Conservation (phyloP, 2,113 vertebrate species). For the Merops nubicus region DNA sequence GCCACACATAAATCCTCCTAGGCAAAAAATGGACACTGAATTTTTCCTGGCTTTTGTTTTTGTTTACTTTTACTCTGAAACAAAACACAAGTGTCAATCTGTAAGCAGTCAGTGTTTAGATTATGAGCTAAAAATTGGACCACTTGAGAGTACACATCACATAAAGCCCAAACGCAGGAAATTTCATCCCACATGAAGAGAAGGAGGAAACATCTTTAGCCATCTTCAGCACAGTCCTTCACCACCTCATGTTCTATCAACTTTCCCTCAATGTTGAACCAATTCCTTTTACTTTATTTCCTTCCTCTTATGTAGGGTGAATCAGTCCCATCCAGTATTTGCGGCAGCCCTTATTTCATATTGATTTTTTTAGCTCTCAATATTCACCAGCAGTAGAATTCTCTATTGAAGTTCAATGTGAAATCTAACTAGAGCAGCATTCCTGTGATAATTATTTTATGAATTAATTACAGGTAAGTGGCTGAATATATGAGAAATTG, state of each 20-base stretch:
- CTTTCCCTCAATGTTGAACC: not conserved
- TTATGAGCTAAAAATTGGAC: not conserved
- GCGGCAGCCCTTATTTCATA: slow-evolving; percentile 26
- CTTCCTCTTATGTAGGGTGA: not conserved
- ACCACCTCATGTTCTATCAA: not conserved
- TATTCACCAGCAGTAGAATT: not conserved
- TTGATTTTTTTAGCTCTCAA: slow-evolving; percentile 47
- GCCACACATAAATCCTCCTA: not conserved
- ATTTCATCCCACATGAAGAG: not conserved
- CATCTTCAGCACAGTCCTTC: not conserved
- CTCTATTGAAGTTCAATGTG: not conserved
- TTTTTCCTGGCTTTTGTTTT: not conserved
- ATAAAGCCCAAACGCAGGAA: not conserved
- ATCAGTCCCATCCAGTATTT: slow-evolving; percentile 28
- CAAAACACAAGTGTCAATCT: not conserved
- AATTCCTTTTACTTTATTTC: not conserved
- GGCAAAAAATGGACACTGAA: not conserved
- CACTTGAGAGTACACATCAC: not conserved
- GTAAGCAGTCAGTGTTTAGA: not conserved
- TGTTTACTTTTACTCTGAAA: not conserved
- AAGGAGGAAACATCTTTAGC: not conserved
- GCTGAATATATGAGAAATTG: not conserved
- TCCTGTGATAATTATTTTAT: slow-evolving; percentile 42
- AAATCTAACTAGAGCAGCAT: slow-evolving; percentile 15
- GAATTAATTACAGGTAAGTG: slow-evolving; percentile 52